Percentiles rank a stretch among this genome's conserved stretches.
These are phyloP conservation scores for Conomelus anceps DNA, from an alignment of 2,888 invertebrate genomes.

Conservation along the genomic window DNA sequence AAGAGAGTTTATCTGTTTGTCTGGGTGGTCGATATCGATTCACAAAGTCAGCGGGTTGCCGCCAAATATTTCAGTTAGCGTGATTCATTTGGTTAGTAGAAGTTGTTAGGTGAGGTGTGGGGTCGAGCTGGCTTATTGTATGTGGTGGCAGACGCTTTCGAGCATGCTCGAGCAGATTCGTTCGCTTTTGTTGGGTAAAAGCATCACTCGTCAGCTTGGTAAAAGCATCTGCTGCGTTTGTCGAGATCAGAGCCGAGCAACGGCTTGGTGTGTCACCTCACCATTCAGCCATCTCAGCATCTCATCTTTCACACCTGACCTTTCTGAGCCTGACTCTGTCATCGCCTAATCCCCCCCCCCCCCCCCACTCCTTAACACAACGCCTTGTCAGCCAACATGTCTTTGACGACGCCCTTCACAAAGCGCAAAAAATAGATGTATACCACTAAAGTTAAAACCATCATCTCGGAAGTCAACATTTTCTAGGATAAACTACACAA, in stretches of 20 bases:
- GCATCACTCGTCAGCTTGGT: not conserved
- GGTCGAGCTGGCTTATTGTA: not conserved
- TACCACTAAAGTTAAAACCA: not conserved
- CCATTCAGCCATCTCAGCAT: not conserved
- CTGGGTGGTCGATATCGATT: not conserved
- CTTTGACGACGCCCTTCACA: not conserved
- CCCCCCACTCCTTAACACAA: not conserved
- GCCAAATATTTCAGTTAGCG: not conserved
- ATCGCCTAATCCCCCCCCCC: not conserved
- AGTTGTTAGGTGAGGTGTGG: not conserved
- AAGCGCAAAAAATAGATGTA: not conserved
- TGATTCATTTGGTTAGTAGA: not conserved
- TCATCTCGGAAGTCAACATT: not conserved
- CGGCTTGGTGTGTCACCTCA: not conserved
- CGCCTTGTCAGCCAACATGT: not conserved
- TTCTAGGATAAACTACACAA: not conserved
- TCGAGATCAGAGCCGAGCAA: not conserved
- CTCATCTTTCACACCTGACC: not conserved
- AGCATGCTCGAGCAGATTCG: not conserved
- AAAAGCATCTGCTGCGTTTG: not conserved
- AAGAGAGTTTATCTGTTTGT: not conserved
- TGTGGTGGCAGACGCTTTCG: not conserved
- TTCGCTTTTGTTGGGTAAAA: not conserved
- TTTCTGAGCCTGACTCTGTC: not conserved
- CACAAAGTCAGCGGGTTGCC: not conserved